Base-by-base conservation (phyloP, 2,888 invertebrate genomes). In the Chymomyza fuscimana region DNA sequence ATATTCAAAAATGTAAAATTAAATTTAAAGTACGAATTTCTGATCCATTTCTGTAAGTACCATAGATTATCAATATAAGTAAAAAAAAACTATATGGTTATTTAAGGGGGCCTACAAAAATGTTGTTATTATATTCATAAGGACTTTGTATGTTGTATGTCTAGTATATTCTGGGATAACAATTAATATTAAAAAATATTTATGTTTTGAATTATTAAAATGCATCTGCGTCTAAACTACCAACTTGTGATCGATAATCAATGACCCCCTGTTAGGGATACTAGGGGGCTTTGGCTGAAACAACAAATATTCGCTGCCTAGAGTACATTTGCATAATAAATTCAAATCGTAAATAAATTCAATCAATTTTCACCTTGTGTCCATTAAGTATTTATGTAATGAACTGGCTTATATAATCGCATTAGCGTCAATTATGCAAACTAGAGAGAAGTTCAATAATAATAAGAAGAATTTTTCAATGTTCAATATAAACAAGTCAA, bases 371-470 rank as follows among this genome's bases (percentile, higher is more conserved):
- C 85, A 88, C 73, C 88, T 86, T 88, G 82, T 61, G 76, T 19
- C 73, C 76, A 81, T 88, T 78, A 86, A 72, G 70, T 76, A 70
- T 80, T 85, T 86, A 84, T 80, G 78, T 67, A 73, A 69, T 73
- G 80, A 50, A 74, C 65, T 67, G 63, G 64, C 69, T 65, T 68
- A 81, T 84, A 84, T 75, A 72, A 81, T 74, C 76, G 70, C 73
- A 82, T 87, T 81, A 76, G 85, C 76, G 67, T 66, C 80, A 75
- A 83, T 86, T 86, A 83, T 83, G 85, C 82, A 69, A 79, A 80
- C 74, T 73, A 67, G 54, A 63, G 65, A 67, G 59, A 63, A 59
- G 56, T 25, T 64, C 70, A 70, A 64, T 73, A 80, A 72, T 65
- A 76, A 72, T 46, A 12, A 46, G 12, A 46, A 46, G 40, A 46